phyloP scores from a whole-genome alignment of 2,888 invertebrate genomes.

The Mesopsocus fuscifrons region DNA sequence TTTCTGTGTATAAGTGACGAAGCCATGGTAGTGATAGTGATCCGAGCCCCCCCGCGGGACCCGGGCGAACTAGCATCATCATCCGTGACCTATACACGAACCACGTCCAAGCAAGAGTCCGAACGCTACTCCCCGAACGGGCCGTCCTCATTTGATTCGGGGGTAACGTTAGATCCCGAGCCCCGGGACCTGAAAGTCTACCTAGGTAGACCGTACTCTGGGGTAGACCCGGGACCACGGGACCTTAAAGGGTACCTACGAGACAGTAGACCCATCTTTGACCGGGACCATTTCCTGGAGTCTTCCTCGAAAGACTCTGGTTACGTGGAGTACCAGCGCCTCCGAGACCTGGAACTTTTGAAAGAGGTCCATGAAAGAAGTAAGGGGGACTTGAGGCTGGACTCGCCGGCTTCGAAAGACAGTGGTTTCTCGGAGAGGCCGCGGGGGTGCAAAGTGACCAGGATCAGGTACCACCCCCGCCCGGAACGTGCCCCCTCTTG shows the following conservation, averaged over 20 bases:
- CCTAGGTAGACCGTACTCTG: not conserved
- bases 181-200: not conserved
- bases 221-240: not conserved
- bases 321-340: slow-evolving; percentile 5
- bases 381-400: not conserved
- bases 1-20: no score
- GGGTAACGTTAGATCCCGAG: not conserved
- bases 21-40: slow-evolving; percentile 8
- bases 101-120: not conserved
- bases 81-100: not conserved
- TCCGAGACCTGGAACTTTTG: slow-evolving; percentile 3
- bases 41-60: not conserved
- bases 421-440: slow-evolving; percentile 1
- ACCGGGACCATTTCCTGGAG: not conserved
- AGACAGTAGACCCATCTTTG: not conserved
- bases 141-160: slow-evolving; percentile 3
- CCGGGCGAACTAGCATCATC: not conserved
- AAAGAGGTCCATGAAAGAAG: slow-evolving; percentile 3
- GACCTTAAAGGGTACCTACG: slow-evolving; percentile 1
- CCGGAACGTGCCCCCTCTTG: not conserved
- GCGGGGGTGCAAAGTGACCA: slow-evolving; percentile 3
- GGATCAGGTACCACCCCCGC: slow-evolving; percentile 1
- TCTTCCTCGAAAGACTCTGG: slow-evolving; percentile 4
- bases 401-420: slow-evolving; percentile 5
- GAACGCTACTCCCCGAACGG: not conserved